These are phyloP conservation scores for Paedocypris sp. DNA, from an alignment of 2,113 vertebrate genomes.

Conservation along the genomic window DNA sequence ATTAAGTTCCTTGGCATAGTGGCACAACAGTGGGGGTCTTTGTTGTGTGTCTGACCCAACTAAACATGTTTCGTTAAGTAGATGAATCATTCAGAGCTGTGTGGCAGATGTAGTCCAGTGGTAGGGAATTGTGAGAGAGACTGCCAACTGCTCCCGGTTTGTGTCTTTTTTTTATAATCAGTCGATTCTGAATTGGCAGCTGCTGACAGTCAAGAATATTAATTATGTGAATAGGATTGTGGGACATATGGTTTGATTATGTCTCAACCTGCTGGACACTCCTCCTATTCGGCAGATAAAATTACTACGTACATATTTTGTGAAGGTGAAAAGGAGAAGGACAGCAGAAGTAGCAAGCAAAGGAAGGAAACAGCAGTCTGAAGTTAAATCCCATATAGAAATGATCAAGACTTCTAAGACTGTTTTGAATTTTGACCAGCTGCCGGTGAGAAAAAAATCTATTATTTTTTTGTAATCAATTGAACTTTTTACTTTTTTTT, in stretches of 20 bases:
- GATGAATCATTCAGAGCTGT: too few relatives aligned
- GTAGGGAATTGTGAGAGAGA: too few relatives aligned
- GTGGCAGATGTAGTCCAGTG: too few relatives aligned
- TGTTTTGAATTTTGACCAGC: constrained; percentile 59
- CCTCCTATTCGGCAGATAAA: constrained; percentile 45
- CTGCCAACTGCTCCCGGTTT: too few relatives aligned
- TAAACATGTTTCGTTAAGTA: too few relatives aligned
- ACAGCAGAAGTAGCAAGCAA: constrained; percentile 33
- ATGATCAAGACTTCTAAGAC: constrained; percentile 61
- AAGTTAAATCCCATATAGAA: constrained; percentile 35
- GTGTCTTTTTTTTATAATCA: too few relatives aligned
- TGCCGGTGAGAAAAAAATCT: constrained; percentile 52
- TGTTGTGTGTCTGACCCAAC: too few relatives aligned
- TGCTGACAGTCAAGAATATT: constrained; percentile 27
- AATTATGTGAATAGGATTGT: constrained; percentile 12
- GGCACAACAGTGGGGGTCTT: too few relatives aligned
- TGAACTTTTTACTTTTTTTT: background rate
- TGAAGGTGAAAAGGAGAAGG: constrained; percentile 38
- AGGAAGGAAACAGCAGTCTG: constrained; percentile 10
- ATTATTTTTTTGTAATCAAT: background rate
- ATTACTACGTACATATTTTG: constrained; percentile 31
- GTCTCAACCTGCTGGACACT: constrained; percentile 30
- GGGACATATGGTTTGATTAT: constrained; percentile 20
- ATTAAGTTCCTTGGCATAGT: too few relatives aligned
- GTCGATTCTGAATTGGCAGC: constrained; percentile 31